A percentile compares a stretch with the other conserved stretches of the same genome.
Evolutionary conservation across 2,888 invertebrate genomes (phyloP).

Genomic region (Zaprionus obscuricornis): DNA sequence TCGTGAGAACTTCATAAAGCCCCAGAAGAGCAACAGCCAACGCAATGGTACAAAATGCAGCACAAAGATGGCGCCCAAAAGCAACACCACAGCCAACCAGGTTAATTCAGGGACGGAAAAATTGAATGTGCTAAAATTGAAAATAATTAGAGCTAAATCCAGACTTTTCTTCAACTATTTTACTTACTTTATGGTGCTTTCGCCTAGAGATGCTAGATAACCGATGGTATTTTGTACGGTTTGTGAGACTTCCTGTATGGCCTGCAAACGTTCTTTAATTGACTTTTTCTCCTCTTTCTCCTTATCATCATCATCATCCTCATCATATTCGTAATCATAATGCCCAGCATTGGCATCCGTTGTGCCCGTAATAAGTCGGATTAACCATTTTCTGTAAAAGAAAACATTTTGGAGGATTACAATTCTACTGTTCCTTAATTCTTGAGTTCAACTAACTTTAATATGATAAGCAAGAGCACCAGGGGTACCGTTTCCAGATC

Average conservation of each 20-base stretch:
- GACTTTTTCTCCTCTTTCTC: constrained; percentile 98
- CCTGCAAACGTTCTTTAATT: constrained; percentile 95
- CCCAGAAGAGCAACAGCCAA: constrained; percentile 96
- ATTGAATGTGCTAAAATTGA: constrained; percentile 91
- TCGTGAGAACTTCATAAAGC: constrained; percentile 97
- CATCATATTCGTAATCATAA: constrained; percentile 87
- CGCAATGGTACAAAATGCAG: constrained; percentile 95
- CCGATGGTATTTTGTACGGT: constrained; percentile 98
- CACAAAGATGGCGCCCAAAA: constrained; percentile 89
- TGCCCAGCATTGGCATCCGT: constrained; percentile 78
- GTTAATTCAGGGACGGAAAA: constrained; percentile 98
- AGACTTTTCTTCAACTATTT: too few relatives aligned
- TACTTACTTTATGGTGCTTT: constrained; percentile 96
- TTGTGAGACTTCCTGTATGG: constrained; percentile 98
- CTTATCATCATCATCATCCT: constrained; percentile 95
- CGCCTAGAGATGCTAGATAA: constrained; percentile 95
- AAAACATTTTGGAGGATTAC: neutral
- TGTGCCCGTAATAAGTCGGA: constrained; percentile 81
- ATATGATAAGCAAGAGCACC: constrained; percentile 90
- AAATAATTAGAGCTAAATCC: too few relatives aligned
- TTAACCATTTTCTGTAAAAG: constrained; percentile 81
- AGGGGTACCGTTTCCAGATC: constrained; percentile 97
- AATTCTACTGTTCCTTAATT: neutral
- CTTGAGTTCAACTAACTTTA: constrained; percentile 84
- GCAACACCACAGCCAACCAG: constrained; percentile 92